These are phyloP conservation scores for Volucella inflata DNA, from an alignment of 2,888 invertebrate genomes.

Conservation along the genomic window DNA sequence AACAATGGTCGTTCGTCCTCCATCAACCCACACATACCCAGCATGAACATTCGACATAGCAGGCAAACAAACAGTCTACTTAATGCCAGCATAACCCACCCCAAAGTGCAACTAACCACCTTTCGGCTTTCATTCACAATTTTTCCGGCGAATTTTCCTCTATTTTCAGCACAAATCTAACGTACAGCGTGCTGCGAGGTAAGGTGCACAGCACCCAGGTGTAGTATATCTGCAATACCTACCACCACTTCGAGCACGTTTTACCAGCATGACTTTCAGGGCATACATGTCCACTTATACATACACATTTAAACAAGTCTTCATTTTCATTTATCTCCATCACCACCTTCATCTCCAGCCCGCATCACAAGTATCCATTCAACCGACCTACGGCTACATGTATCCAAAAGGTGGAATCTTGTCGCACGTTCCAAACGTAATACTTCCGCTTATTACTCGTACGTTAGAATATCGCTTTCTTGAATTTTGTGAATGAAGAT, in stretches of 20 bases:
- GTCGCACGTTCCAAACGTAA: conserved; percentile 79
- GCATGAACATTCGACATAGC: no score
- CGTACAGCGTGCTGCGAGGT: conserved; percentile 12
- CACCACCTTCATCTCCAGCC: conserved; percentile 2
- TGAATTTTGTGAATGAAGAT: conserved; percentile 65
- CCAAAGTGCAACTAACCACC: conserved; percentile 27
- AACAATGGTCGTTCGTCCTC: background rate
- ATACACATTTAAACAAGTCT: conserved; percentile 17
- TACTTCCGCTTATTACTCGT: conserved; percentile 78
- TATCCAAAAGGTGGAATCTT: conserved; percentile 76
- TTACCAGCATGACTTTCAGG: conserved; percentile 50
- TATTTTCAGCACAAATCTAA: conserved; percentile 36
- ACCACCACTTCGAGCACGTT: conserved; percentile 64
- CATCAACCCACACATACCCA: conserved; percentile 24
- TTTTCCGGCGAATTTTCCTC: conserved; percentile 50
- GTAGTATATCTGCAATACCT: background rate
- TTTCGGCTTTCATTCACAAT: conserved; percentile 59
- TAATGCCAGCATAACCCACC: conserved; percentile 20
- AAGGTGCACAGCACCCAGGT: conserved; percentile 25
- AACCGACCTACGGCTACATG: conserved; percentile 9
- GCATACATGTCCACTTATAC: conserved; percentile 31
- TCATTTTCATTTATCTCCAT: no score
- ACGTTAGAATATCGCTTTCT: conserved; percentile 50
- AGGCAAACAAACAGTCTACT: background rate
- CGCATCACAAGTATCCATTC: conserved; percentile 20